Conservation (phyloP, 2,888 invertebrate genomes). For the Dolichopus griseipennis region DNA sequence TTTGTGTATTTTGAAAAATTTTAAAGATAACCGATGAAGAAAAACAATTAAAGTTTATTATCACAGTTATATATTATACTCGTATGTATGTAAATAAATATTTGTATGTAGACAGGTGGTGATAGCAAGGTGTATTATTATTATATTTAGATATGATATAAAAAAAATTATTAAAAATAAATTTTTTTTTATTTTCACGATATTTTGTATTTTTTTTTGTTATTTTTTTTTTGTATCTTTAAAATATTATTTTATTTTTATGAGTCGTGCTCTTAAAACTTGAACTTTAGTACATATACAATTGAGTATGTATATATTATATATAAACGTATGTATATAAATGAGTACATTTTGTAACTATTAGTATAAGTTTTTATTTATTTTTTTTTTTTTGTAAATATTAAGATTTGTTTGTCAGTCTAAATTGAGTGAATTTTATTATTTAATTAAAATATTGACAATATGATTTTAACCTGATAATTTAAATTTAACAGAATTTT, state of each 20-base stretch:
- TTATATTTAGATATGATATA: neutral
- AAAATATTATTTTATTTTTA: neutral
- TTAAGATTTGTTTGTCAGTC: too few species aligned
- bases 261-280: neutral
- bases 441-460: too few species aligned
- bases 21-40: neutral
- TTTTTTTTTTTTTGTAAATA: too few species aligned
- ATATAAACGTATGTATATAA: too few species aligned
- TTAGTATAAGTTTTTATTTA: too few species aligned
- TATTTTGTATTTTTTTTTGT: neutral
- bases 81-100: too few species aligned
- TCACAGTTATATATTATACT: neutral
- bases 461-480: too few species aligned
- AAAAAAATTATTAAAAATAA: neutral
- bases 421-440: too few species aligned
- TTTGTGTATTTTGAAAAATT: too few species aligned
- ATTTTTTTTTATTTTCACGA: neutral
- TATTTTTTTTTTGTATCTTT: neutral
- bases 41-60: neutral
- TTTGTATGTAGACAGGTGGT: neutral
- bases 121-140: neutral
- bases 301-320: neutral
- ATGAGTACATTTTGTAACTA: too few species aligned
- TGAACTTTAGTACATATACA: neutral
- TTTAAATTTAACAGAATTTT: too few species aligned